A percentile compares a stretch with the other conserved stretches of the same genome.
phyloP scores from a whole-genome alignment of 2,797 vertebrate species.

The Rhabdophis nuchalis region DNA sequence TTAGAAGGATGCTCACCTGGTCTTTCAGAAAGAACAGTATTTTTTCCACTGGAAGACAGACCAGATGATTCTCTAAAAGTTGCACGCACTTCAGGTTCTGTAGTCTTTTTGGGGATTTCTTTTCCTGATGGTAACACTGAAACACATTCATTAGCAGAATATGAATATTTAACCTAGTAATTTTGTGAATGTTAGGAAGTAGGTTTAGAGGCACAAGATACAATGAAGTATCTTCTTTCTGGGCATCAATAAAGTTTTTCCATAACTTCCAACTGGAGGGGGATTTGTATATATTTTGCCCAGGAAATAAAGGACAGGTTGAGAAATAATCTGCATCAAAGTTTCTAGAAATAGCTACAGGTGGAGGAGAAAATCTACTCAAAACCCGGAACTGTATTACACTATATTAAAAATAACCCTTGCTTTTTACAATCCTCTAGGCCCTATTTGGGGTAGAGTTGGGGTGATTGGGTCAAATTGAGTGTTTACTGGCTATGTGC shows the following conservation, averaged over 20 bases:
- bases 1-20: constrained; percentile 27
- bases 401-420: not conserved
- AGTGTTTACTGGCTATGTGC: not conserved
- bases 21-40: not conserved
- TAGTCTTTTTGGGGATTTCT: not conserved
- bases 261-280: not conserved
- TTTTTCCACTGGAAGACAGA: constrained; percentile 3
- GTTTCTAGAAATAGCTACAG: not conserved
- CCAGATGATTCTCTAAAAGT: not conserved
- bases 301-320: not conserved
- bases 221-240: not conserved
- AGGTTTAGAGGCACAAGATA: not conserved
- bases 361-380: not conserved
- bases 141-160: constrained; percentile 8
- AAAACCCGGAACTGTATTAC: not conserved
- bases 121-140: constrained; percentile 27
- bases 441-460: not conserved
- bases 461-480: not conserved
- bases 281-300: not conserved
- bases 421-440: not conserved
- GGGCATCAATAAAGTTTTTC: not conserved
- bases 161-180: not conserved
- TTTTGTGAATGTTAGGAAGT: not conserved
- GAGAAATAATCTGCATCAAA: no score
- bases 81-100: constrained; percentile 17